Percentiles rank a stretch among this genome's conserved stretches.
Conservation (phyloP, 2,888 invertebrate species). For the Drosophila stalkeri region DNA sequence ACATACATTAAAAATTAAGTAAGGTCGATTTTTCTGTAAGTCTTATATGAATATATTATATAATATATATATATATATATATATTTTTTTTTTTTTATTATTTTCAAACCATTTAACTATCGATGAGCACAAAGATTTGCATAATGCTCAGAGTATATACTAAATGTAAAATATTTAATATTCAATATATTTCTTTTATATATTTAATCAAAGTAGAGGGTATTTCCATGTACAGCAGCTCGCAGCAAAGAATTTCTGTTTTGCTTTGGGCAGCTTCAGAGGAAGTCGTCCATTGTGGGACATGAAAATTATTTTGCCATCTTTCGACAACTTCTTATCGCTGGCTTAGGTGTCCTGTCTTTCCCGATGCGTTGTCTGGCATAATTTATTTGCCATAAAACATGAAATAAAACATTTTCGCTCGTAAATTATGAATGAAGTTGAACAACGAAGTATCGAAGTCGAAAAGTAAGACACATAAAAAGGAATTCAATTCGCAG, state of each 20-base stretch:
- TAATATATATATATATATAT: too few relatives aligned
- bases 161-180: too few relatives aligned
- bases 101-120: too few relatives aligned
- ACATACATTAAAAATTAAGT: too few relatives aligned
- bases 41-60: too few relatives aligned
- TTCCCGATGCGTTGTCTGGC: conserved; percentile 36
- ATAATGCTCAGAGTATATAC: too few relatives aligned
- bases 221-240: not conserved
- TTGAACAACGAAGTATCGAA: conserved; percentile 32
- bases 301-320: conserved; percentile 68
- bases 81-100: too few relatives aligned
- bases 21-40: too few relatives aligned
- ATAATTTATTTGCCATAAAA: conserved; percentile 79
- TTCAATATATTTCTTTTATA: too few relatives aligned
- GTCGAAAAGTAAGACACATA: conserved; percentile 36
- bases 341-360: conserved; percentile 52
- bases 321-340: conserved; percentile 66
- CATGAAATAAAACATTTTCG: conserved; percentile 75
- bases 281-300: conserved; percentile 39
- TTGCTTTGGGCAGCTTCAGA: conserved; percentile 3
- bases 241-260: not conserved
- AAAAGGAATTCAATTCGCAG: conserved; percentile 28
- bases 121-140: too few relatives aligned
- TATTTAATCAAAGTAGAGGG: not conserved
- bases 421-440: conserved; percentile 76